Evolutionary conservation across 2,113 vertebrate genomes (phyloP), one percentile per base, ranked within the genome.

Genomic region (Varanus komodoensis): DNA sequence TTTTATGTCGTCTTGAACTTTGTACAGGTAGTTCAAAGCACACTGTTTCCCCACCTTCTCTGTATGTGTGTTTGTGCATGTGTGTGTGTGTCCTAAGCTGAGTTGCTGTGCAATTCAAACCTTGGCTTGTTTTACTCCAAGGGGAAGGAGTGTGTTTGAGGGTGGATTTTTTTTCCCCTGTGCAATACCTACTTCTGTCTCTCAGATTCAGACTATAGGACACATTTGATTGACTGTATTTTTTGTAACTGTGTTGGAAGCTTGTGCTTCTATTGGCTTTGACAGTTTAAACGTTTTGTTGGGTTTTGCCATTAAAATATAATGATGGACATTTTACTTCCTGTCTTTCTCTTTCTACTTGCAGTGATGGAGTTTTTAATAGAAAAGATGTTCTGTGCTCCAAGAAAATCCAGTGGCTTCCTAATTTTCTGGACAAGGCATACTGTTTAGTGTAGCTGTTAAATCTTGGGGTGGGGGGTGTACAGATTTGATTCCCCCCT

Each of bases 81-180:
- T 32, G 0, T 23, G 87, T 67, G 77, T 17, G 84, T 61, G 54
- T 78, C 84, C n/a, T 54, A 87, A 95, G 93, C 91, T 54, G 95
- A 95, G 96, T 97, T 96, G 95, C 95, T 96, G 95, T 96, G 96
- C 96, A 96, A 96, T 96, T 96, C 96, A 92, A 89, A 93, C 93
- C 93, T 94, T 92, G 84, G 92, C 93, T 94, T 94, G 29, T 89
- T 85, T 91, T 93, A 92, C 0, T 52, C 88, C 0, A 93, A 85
- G 94, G 29, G 27, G 95, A 92, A 92, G 92, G 91, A 87, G 77
- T 86, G 83, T 91, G 79, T 93, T 82, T 0, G 0, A 0, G 1
- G 74, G 79, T 85, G 91, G 90, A 89, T 92, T 89, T 71, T 75
- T 23, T 54, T 54, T 25, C 85, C 80, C 84, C 93, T 94, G 96